Evolutionary conservation across 2,797 vertebrate species (phyloP).

Genomic region (Periparus ater): DNA sequence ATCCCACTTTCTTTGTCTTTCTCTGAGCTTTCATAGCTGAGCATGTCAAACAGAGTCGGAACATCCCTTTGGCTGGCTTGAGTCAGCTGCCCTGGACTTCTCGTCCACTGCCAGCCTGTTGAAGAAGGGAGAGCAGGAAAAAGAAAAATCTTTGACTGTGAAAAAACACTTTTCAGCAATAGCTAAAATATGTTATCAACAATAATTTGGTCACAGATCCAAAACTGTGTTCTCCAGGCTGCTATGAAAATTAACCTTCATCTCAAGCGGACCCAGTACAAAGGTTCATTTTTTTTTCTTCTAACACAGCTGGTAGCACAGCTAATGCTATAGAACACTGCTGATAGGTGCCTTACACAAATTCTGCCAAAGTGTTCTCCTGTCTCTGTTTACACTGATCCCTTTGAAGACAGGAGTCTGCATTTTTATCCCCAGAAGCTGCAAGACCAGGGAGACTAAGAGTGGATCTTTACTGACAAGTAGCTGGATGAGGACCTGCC

Average conservation of each 20-base stretch:
- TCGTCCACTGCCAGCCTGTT: not conserved
- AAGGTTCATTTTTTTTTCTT: not conserved
- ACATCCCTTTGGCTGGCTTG: not conserved
- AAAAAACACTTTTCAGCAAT: not conserved
- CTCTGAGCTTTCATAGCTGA: not conserved
- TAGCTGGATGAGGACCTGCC: not conserved
- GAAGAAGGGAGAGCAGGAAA: not conserved
- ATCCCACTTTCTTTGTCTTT: not conserved
- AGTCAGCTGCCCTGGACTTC: fast-evolving
- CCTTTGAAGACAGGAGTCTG: not conserved
- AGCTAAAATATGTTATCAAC: not conserved
- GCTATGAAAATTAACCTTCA: not conserved
- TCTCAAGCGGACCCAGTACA: not conserved
- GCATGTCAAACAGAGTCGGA: not conserved
- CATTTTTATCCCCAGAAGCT: not conserved
- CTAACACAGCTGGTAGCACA: not conserved
- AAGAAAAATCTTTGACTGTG: not conserved
- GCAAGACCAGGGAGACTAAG: not conserved
- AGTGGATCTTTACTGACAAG: not conserved
- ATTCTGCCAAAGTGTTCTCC: not conserved
- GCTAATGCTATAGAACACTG: not conserved
- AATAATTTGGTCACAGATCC: not conserved
- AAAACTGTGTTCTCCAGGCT: not conserved
- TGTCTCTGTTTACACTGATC: not conserved
- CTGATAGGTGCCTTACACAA: not conserved